Evolutionary conservation across 2,113 vertebrate species (phyloP).

Genomic region (Ammodramus savannarum): DNA sequence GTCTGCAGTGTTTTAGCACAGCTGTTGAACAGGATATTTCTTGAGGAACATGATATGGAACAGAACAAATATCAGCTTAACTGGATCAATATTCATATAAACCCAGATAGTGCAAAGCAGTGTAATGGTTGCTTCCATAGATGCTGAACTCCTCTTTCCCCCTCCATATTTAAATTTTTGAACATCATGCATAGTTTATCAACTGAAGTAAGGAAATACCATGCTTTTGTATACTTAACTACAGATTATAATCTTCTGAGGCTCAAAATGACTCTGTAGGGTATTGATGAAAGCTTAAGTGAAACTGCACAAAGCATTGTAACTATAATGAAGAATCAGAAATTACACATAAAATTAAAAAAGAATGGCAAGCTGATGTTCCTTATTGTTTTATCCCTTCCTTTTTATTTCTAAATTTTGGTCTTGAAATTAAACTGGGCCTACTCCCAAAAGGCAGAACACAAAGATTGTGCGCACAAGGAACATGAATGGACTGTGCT

Average conservation of each 20-base stretch:
- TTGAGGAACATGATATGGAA: neutral
- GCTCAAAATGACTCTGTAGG: neutral
- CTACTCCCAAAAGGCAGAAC: neutral
- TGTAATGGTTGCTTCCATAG: neutral
- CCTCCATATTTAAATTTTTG: neutral
- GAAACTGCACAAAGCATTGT: neutral
- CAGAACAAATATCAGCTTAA: neutral
- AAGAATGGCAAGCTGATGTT: neutral
- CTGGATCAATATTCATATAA: neutral
- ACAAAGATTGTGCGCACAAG: neutral
- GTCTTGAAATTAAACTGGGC: neutral
- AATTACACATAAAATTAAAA: neutral
- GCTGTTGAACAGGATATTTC: neutral
- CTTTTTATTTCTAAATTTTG: neutral
- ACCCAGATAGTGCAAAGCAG: neutral
- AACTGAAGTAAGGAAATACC: neutral
- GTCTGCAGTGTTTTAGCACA: neutral
- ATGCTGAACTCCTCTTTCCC: neutral
- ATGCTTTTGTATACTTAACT: neutral
- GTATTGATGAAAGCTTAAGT: neutral
- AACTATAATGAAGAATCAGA: neutral
- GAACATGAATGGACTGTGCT: neutral
- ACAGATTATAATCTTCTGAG: neutral
- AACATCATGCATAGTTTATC: neutral
- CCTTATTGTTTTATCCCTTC: neutral